Evolutionary conservation across 2,113 vertebrate genomes (phyloP).

Genomic region (Sphaerodactylus townsendi): DNA sequence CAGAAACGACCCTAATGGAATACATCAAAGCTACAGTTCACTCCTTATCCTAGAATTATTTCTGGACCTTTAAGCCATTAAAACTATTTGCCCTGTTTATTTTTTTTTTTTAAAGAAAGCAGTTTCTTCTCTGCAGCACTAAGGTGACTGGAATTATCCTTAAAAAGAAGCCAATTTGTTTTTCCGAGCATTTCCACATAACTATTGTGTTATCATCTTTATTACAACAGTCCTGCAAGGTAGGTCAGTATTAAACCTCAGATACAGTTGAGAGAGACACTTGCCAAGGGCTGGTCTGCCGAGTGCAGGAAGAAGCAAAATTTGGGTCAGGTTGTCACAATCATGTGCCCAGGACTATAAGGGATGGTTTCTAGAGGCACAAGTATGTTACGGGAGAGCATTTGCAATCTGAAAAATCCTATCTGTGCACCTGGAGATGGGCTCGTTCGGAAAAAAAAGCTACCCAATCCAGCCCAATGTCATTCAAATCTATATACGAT

Average conservation of each 20-base stretch:
- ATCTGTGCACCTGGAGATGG: background rate
- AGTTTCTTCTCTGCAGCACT: background rate
- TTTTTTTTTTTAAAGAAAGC: background rate
- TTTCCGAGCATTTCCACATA: too few species aligned
- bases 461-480: background rate
- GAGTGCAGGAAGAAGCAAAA: too few species aligned
- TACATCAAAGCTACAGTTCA: background rate
- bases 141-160: background rate
- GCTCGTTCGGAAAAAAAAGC: background rate
- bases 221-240: too few species aligned
- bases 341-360: too few species aligned
- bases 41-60: background rate
- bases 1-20: background rate
- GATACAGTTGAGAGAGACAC: too few species aligned
- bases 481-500: background rate
- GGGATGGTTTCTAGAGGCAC: too few species aligned
- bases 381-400: background rate
- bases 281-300: too few species aligned
- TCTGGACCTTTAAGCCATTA: background rate
- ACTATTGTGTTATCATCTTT: background rate
- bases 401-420: background rate
- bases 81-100: background rate
- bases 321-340: too few species aligned
- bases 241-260: too few species aligned
- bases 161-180: background rate